These are phyloP conservation scores for Struthio camelus DNA, from an alignment of 2,113 vertebrate genomes.

Conservation along the genomic window DNA sequence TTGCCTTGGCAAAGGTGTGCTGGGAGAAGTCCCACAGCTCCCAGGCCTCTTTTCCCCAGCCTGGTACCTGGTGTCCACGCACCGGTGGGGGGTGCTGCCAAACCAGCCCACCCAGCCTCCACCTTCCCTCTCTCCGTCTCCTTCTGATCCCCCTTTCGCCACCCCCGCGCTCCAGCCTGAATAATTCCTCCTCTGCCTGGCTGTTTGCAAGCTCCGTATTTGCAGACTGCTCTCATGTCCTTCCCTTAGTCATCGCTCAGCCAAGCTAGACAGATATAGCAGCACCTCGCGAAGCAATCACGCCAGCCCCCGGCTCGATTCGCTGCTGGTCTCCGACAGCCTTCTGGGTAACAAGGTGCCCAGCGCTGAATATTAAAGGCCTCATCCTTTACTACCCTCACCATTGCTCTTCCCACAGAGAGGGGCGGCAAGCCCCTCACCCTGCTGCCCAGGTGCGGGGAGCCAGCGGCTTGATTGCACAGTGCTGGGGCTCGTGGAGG, in stretches of 20 bases:
- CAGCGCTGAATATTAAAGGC: rapidly evolving
- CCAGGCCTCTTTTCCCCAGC: background rate
- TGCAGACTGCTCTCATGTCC: slow-evolving; percentile 61
- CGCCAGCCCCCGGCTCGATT: background rate
- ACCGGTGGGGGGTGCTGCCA: background rate
- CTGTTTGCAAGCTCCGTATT: background rate
- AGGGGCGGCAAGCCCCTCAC: background rate
- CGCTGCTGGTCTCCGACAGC: background rate
- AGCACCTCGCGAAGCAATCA: background rate
- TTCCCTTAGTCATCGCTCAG: slow-evolving; percentile 56
- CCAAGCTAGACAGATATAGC: slow-evolving; percentile 30
- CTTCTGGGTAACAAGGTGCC: background rate
- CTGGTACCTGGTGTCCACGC: background rate
- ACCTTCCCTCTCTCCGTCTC: background rate
- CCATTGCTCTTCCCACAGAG: background rate
- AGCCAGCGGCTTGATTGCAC: too few species aligned
- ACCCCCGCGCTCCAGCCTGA: slow-evolving; percentile 13
- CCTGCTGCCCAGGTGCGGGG: rapidly evolving
- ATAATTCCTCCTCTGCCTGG: slow-evolving; percentile 64
- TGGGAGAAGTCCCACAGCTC: background rate
- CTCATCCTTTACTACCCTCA: background rate
- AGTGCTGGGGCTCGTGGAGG: background rate
- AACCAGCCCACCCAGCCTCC: slow-evolving; percentile 31
- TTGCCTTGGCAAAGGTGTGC: background rate
- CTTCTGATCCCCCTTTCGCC: background rate